phyloP scores from a whole-genome alignment of 2,113 vertebrate genomes.

The Ochotona princeps region DNA sequence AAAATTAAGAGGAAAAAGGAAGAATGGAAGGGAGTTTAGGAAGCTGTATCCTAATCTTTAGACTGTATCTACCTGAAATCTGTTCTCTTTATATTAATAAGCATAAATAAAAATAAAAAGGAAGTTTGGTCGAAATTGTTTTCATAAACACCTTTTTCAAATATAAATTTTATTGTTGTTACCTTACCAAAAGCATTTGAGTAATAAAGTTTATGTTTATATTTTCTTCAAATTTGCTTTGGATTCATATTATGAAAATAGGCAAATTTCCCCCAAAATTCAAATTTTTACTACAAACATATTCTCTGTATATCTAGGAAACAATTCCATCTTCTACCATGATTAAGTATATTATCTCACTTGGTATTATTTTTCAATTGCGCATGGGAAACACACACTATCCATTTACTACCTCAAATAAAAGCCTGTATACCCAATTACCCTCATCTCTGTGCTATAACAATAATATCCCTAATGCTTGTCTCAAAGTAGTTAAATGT shows the following conservation, averaged over 20 bases:
- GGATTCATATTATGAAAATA: not conserved
- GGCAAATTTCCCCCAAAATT: constrained; percentile 3
- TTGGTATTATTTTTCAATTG: constrained; percentile 46
- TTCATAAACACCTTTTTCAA: not conserved
- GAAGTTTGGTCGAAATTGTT: not conserved
- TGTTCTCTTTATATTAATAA: too few relatives aligned
- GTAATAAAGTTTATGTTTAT: not conserved
- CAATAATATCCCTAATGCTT: not conserved
- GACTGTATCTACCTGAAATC: too few relatives aligned
- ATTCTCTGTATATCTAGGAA: not conserved
- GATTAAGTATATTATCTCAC: constrained; percentile 43
- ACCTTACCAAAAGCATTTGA: not conserved
- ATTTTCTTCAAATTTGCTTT: constrained; percentile 50
- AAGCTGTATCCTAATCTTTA: too few relatives aligned
- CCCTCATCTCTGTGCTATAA: not conserved
- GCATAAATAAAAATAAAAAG: not conserved
- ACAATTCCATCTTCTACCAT: not conserved
- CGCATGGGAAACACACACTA: not conserved
- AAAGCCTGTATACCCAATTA: constrained; percentile 1
- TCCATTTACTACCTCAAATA: constrained; percentile 13
- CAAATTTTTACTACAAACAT: not conserved
- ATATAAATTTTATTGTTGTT: not conserved
- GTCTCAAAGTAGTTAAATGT: not conserved
- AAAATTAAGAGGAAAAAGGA: too few relatives aligned
- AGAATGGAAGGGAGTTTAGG: too few relatives aligned